These are phyloP conservation scores for Gambelia wislizenii DNA, from an alignment of 2,797 vertebrate species.

Conservation along the genomic window DNA sequence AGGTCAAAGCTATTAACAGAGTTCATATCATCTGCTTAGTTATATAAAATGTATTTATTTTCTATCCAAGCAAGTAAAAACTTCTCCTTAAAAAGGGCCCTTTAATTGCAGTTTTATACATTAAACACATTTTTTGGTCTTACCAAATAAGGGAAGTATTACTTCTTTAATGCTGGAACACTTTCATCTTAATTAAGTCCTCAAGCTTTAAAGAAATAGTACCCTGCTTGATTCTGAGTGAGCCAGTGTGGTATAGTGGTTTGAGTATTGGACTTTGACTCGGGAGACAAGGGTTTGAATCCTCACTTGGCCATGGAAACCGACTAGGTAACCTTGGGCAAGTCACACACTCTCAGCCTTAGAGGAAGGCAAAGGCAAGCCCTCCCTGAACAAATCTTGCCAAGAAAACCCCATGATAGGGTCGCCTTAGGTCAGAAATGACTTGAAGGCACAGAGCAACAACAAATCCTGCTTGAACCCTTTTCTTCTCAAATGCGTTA, in stretches of 20 bases:
- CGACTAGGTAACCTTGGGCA: too few relatives aligned
- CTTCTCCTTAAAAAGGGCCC: background rate
- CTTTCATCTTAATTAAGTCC: background rate
- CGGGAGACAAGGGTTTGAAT: too few relatives aligned
- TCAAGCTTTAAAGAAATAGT: constrained; percentile 53
- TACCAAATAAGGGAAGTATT: constrained; percentile 57
- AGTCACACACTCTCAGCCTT: too few relatives aligned
- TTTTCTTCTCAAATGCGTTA: constrained; percentile 48
- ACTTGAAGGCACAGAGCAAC: too few relatives aligned
- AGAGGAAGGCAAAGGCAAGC: too few relatives aligned
- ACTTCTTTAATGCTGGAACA: too few relatives aligned
- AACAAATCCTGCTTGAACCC: constrained; percentile 60
- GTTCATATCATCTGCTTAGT: background rate
- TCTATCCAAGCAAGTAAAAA: background rate
- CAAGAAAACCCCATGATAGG: too few relatives aligned
- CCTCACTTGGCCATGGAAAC: too few relatives aligned
- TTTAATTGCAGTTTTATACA: constrained; percentile 4
- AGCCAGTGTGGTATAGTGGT: too few relatives aligned
- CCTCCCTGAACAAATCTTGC: too few relatives aligned
- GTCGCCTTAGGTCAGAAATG: too few relatives aligned
- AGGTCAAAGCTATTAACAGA: background rate
- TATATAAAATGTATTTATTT: background rate
- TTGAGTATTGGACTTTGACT: too few relatives aligned
- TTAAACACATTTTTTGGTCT: constrained; percentile 51
- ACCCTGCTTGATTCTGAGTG: constrained; percentile 53